phyloP scores from a whole-genome alignment of 2,888 invertebrate species.

The Caradrina clavipalpis region DNA sequence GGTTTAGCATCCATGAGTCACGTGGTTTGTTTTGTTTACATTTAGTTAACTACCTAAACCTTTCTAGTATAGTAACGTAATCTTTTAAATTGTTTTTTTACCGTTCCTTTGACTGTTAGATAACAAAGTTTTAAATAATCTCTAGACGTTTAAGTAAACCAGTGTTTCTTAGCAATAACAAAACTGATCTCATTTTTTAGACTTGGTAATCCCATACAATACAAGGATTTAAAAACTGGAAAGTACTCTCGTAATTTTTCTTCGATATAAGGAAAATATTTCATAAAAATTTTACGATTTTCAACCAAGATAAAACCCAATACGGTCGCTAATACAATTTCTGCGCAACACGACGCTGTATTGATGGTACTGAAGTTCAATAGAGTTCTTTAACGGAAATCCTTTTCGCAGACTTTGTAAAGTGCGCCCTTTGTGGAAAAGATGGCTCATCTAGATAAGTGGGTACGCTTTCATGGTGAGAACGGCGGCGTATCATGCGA shows the following conservation, averaged over 20 bases:
- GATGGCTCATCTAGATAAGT: slow-evolving; percentile 90
- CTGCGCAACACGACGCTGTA: slow-evolving; percentile 47
- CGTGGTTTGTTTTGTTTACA: too few relatives aligned
- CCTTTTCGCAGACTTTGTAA: slow-evolving; percentile 74
- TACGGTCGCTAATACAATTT: slow-evolving; percentile 57
- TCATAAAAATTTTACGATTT: slow-evolving; percentile 10
- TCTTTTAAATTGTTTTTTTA: not conserved
- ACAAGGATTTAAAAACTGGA: slow-evolving; percentile 1
- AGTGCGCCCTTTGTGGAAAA: slow-evolving; percentile 76
- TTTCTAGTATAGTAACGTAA: too few relatives aligned
- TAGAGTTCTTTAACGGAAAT: slow-evolving; percentile 73
- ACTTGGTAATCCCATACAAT: not conserved
- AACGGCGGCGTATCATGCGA: slow-evolving; percentile 64
- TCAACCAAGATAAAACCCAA: slow-evolving; percentile 26
- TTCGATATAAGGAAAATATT: slow-evolving; percentile 20
- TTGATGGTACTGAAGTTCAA: slow-evolving; percentile 69
- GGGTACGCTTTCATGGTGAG: slow-evolving; percentile 81
- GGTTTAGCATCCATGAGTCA: too few relatives aligned
- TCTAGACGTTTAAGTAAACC: not conserved
- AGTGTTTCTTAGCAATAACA: not conserved
- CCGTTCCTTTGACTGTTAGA: not conserved
- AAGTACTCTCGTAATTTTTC: slow-evolving; percentile 10
- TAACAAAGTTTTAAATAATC: not conserved
- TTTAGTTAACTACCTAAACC: too few relatives aligned
- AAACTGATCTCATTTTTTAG: not conserved